Percentiles rank a stretch among this genome's conserved stretches.
Conservation (phyloP, 2,113 vertebrate genomes). For the Gadus macrocephalus region DNA sequence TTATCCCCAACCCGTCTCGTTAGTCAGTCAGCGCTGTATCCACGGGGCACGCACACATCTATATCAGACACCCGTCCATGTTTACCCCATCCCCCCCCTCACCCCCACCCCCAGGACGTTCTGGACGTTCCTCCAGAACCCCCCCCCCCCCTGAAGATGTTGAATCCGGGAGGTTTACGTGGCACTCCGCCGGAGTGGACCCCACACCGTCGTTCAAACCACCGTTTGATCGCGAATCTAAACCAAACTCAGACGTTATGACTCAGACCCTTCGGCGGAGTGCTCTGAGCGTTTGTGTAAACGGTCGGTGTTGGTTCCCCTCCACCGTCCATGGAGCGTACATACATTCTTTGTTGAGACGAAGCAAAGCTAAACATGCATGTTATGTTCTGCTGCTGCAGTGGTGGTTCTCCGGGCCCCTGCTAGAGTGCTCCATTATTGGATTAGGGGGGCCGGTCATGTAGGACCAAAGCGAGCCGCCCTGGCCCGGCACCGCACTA, state of each 20-base stretch:
- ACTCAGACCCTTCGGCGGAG: constrained; percentile 4
- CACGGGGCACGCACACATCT: constrained; percentile 24
- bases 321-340: constrained; percentile 9
- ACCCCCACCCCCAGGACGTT: too few species aligned
- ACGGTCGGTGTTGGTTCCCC: constrained; percentile 33
- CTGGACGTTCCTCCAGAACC: too few species aligned
- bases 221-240: not conserved
- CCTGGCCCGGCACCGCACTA: constrained; percentile 32
- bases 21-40: constrained; percentile 19
- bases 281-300: constrained; percentile 44
- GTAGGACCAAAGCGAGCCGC: constrained; percentile 33
- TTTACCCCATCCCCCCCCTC: not conserved
- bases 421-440: constrained; percentile 48
- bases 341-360: constrained; percentile 33
- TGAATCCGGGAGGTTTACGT: constrained; percentile 14
- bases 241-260: not conserved
- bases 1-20: constrained; percentile 40
- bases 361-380: constrained; percentile 4
- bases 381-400: not conserved
- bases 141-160: constrained; percentile 9
- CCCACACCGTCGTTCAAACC: too few species aligned
- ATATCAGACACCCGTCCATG: constrained; percentile 9
- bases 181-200: too few species aligned
- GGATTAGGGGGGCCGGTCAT: constrained; percentile 47
- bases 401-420: constrained; percentile 13